phyloP scores from a whole-genome alignment of 1,140 invertebrate genomes.

The Drosophila elegans region DNA sequence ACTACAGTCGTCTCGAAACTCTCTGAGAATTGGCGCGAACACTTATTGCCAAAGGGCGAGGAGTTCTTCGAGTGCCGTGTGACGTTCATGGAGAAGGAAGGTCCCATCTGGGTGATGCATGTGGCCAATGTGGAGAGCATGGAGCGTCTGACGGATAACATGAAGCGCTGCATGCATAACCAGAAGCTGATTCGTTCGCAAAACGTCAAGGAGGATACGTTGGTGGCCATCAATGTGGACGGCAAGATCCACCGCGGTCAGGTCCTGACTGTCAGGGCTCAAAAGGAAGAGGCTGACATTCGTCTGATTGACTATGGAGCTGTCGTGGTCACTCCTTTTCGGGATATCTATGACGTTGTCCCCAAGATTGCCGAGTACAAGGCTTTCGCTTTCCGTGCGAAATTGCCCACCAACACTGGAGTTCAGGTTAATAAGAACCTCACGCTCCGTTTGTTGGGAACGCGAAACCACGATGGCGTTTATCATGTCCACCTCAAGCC shows the following conservation, averaged over 20 bases:
- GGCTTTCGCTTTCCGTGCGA: slow-evolving; percentile 45
- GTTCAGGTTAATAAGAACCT: slow-evolving; percentile 53
- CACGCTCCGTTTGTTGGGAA: slow-evolving; percentile 34
- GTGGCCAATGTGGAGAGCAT: slow-evolving; percentile 20
- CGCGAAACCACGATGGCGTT: slow-evolving; percentile 25
- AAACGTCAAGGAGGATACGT: slow-evolving; percentile 8
- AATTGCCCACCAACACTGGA: slow-evolving; percentile 18
- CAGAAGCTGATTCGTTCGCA: slow-evolving; percentile 3
- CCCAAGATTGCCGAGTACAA: slow-evolving; percentile 36
- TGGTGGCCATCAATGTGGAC: slow-evolving; percentile 24
- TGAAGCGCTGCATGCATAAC: slow-evolving; percentile 10
- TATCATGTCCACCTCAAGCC: slow-evolving; percentile 47
- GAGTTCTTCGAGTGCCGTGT: slow-evolving; percentile 57
- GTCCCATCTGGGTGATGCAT: slow-evolving; percentile 50
- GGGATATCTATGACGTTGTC: slow-evolving; percentile 26
- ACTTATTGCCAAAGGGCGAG: neutral
- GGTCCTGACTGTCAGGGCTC: slow-evolving; percentile 9
- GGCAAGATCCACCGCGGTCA: slow-evolving; percentile 23
- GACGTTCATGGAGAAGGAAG: slow-evolving; percentile 35
- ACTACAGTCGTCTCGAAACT: neutral
- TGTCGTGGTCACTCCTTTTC: neutral
- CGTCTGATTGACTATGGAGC: slow-evolving; percentile 50
- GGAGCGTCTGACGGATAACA: slow-evolving; percentile 22
- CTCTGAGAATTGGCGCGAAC: slow-evolving; percentile 29
- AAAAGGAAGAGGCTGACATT: slow-evolving; percentile 11